phyloP scores from a whole-genome alignment of 1,140 invertebrate genomes.

The Grapholita molesta region DNA sequence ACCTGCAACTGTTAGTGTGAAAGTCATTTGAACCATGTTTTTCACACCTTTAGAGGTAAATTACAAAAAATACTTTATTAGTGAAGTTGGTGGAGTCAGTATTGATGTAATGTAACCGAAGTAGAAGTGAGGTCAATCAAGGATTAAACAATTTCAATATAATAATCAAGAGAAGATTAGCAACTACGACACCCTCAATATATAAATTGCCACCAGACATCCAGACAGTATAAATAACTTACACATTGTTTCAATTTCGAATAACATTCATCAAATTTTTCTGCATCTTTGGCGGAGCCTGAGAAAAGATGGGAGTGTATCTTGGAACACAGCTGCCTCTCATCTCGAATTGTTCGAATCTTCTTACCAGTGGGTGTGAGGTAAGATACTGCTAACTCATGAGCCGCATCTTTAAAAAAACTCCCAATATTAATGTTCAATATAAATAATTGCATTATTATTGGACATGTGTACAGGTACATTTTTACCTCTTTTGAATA shows the following conservation, averaged over 20 bases:
- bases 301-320: conserved; percentile 55
- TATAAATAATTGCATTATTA: conserved; percentile 1
- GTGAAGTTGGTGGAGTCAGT: too few species aligned
- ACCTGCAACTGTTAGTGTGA: too few species aligned
- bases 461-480: background rate
- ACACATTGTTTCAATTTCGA: conserved; percentile 71
- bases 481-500: conserved; percentile 34
- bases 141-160: too few species aligned
- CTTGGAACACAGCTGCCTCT: conserved; percentile 65
- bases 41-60: too few species aligned
- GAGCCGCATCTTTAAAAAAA: conserved; percentile 61
- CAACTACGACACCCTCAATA: too few species aligned
- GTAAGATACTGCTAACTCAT: conserved; percentile 71
- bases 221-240: conserved; percentile 26
- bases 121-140: too few species aligned
- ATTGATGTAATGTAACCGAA: too few species aligned
- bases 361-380: conserved; percentile 58
- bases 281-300: conserved; percentile 58
- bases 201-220: conserved; percentile 10
- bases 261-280: conserved; percentile 72
- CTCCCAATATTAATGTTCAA: conserved; percentile 5
- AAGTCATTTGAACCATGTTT: too few species aligned
- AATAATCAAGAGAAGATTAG: too few species aligned
- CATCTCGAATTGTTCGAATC: conserved; percentile 43
- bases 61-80: too few species aligned